Conservation (phyloP, 64 coral and sea anemone species). For the Anthopleura sola region DNA sequence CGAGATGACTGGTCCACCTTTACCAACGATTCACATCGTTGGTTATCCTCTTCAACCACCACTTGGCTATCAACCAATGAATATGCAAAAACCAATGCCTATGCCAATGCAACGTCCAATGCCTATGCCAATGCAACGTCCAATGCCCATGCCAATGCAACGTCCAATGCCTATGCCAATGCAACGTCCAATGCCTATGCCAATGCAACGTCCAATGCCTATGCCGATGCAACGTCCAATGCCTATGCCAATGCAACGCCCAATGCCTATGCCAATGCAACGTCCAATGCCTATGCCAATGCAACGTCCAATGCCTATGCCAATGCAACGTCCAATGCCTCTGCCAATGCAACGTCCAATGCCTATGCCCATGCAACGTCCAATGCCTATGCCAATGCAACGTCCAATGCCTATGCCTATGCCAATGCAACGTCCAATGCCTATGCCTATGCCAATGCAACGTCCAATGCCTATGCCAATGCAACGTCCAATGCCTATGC, state of each 20-base stretch:
- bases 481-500: neutral
- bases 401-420: neutral
- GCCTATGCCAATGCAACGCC: neutral
- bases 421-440: neutral
- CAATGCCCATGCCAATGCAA: neutral
- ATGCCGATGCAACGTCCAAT: neutral
- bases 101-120: conserved; percentile 1
- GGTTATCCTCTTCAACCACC: neutral
- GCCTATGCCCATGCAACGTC: too few relatives aligned
- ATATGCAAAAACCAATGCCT: neutral
- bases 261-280: neutral
- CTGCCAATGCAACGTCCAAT: neutral
- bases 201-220: neutral
- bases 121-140: neutral
- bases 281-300: neutral
- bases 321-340: neutral
- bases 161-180: conserved; percentile 10
- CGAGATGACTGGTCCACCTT: neutral
- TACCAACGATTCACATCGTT: neutral
- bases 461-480: neutral
- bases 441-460: neutral
- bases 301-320: neutral
- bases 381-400: neutral
- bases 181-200: neutral
- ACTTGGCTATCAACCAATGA: neutral